phyloP scores from a whole-genome alignment of 2,888 invertebrate species.

The Hydraecia micacea region DNA sequence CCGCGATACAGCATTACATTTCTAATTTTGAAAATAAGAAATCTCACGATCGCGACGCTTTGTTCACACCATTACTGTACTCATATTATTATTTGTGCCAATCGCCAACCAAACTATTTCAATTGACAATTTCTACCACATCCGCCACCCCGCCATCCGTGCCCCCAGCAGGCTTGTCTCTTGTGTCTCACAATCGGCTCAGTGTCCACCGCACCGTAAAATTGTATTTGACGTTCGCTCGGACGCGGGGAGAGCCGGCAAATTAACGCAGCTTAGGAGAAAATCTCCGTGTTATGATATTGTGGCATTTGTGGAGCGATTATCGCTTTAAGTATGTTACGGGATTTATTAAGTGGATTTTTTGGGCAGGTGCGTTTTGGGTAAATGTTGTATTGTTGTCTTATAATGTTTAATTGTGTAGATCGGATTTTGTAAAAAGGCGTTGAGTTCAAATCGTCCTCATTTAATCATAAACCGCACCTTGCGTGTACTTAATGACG shows the following conservation, averaged over 20 bases:
- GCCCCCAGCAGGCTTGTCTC: constrained; percentile 83
- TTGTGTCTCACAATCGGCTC: constrained; percentile 89
- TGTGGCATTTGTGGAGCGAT: constrained; percentile 73
- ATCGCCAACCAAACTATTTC: not conserved
- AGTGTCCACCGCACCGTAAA: constrained; percentile 87
- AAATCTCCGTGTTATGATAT: constrained; percentile 88
- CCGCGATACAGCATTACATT: no score
- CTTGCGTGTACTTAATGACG: no score
- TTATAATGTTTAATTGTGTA: not conserved
- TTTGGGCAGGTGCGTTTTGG: constrained; percentile 42
- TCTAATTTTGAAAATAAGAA: no score
- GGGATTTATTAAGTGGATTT: constrained; percentile 71
- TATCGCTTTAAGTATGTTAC: constrained; percentile 83
- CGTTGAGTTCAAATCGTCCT: not conserved
- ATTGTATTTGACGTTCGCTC: constrained; percentile 89
- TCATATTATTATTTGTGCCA: no score
- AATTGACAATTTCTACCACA: constrained; percentile 59
- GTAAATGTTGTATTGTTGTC: constrained; percentile 12
- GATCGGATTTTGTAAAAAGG: not conserved
- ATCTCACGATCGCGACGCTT: no score
- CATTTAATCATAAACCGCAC: not conserved
- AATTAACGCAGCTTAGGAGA: constrained; percentile 88
- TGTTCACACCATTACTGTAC: no score
- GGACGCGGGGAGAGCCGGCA: constrained; percentile 73
- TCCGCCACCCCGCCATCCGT: constrained; percentile 60